phyloP scores from a whole-genome alignment of 2,888 invertebrate genomes.

The Hypomecis atomaria region DNA sequence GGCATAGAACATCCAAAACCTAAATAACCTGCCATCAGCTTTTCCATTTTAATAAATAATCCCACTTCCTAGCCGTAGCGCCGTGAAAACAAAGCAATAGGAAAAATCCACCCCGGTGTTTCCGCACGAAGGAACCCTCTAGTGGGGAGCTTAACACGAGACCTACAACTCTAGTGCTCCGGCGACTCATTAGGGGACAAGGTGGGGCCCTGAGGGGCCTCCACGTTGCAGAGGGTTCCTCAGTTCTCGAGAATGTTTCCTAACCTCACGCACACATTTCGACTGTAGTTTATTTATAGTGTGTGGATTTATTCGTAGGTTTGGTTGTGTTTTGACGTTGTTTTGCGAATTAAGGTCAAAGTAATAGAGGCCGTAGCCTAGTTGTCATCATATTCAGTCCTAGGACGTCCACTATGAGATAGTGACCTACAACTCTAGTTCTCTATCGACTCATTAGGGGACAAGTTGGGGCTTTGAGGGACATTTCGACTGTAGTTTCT shows the following conservation, averaged over 20 bases:
- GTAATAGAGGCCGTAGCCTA: too few relatives aligned
- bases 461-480: too few relatives aligned
- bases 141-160: conserved; percentile 76
- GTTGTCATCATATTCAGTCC: too few relatives aligned
- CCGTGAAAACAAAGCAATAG: conserved; percentile 66
- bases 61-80: conserved; percentile 51
- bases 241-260: conserved; percentile 72
- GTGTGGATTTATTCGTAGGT: conserved; percentile 3
- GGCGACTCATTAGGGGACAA: conserved; percentile 82
- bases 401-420: too few relatives aligned
- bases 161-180: conserved; percentile 83
- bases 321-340: background rate
- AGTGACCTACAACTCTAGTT: too few relatives aligned
- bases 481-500: too few relatives aligned
- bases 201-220: conserved; percentile 74
- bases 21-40: conserved; percentile 34
- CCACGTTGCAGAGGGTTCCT: conserved; percentile 72
- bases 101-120: conserved; percentile 64
- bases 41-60: conserved; percentile 58
- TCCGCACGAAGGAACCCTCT: conserved; percentile 71
- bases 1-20: conserved; percentile 18
- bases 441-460: too few relatives aligned
- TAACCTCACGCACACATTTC: conserved; percentile 58
- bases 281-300: conserved; percentile 10
- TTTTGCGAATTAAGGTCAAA: background rate